phyloP scores from a whole-genome alignment of 2,113 vertebrate genomes.

The Phalacrocorax aristotelis region DNA sequence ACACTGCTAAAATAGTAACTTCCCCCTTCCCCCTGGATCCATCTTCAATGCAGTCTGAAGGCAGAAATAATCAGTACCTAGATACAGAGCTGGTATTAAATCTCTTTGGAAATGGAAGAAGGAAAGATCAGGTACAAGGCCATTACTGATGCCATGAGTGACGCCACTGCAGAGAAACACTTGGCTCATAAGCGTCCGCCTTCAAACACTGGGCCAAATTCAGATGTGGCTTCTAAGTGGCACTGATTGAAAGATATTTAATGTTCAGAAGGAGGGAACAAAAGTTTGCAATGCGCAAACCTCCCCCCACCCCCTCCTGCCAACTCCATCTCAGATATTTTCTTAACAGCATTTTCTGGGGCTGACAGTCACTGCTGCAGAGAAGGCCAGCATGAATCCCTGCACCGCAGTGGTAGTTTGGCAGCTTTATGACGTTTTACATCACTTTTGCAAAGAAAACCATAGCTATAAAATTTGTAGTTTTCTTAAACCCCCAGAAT shows the following conservation, averaged over 20 bases:
- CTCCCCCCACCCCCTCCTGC: accelerated
- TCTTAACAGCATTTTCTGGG: background rate
- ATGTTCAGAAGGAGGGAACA: background rate
- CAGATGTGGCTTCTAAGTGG: background rate
- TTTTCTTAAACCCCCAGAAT: constrained; percentile 76
- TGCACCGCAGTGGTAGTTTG: background rate
- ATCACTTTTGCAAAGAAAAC: constrained; percentile 71
- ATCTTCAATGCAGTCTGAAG: background rate
- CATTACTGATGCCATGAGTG: background rate
- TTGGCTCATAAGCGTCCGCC: background rate
- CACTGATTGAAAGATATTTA: accelerated
- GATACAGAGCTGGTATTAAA: background rate
- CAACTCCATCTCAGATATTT: background rate
- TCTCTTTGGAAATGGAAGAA: background rate
- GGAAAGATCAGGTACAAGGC: background rate
- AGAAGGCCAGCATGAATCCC: constrained; percentile 22
- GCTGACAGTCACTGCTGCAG: constrained; percentile 1
- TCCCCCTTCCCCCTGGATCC: background rate
- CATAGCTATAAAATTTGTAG: constrained; percentile 68
- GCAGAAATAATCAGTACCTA: background rate
- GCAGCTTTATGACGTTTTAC: constrained; percentile 76
- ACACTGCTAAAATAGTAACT: background rate
- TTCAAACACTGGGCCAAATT: background rate
- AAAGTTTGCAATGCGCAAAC: background rate
- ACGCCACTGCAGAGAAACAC: background rate